Conservation (phyloP, 2,888 invertebrate genomes). For the Heliconius hortense region DNA sequence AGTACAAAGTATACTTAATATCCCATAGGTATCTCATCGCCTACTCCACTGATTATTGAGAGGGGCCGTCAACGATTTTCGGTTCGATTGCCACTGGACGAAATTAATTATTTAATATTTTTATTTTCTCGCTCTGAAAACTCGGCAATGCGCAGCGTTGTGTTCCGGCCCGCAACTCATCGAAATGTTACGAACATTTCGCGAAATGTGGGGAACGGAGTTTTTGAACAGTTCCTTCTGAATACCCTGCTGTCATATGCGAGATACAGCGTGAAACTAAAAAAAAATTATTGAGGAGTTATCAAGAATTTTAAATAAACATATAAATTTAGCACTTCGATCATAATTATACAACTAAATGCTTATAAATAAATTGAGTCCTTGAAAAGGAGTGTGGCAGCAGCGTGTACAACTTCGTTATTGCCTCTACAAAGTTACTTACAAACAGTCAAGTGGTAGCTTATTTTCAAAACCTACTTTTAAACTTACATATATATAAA, state of each 20-base stretch:
- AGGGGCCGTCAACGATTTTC: neutral
- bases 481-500: neutral
- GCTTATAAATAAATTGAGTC: conserved; percentile 8
- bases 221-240: neutral
- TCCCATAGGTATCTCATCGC: no score
- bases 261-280: neutral
- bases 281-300: neutral
- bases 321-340: neutral
- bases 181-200: neutral
- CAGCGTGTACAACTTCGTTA: conserved; percentile 15
- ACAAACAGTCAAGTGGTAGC: conserved; percentile 14
- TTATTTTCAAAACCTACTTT: conserved; percentile 22
- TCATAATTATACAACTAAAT: neutral
- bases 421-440: conserved; percentile 14
- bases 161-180: neutral
- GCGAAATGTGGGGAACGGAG: neutral
- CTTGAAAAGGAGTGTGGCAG: conserved; percentile 8
- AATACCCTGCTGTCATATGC: neutral
- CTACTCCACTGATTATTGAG: neutral
- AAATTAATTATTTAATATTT: neutral
- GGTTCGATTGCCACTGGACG: neutral
- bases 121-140: neutral
- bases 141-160: neutral
- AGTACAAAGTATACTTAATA: no score
- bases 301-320: neutral